Conservation (phyloP, 35 echinoderm and acorn worm genomes). For the Apostichopus californicus region DNA sequence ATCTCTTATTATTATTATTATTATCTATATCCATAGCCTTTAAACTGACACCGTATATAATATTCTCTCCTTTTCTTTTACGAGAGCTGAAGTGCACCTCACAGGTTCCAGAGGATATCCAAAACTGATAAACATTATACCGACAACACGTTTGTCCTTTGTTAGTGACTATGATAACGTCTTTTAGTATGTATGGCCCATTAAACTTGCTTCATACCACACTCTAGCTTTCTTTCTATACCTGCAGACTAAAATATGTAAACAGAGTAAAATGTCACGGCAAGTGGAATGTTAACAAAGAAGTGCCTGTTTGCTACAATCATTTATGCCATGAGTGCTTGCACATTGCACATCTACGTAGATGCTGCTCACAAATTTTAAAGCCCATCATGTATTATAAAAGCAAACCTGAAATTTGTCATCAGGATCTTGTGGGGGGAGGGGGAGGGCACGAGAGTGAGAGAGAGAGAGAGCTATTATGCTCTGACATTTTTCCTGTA, state of each 20-base stretch:
- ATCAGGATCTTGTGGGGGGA: no score
- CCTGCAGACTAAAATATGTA: neutral
- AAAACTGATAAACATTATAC: no score
- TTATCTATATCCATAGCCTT: neutral
- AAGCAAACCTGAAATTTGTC: neutral
- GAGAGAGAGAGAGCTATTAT: neutral
- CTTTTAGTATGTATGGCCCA: neutral
- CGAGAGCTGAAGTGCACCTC: no score
- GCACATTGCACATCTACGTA: neutral
- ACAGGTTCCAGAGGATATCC: no score
- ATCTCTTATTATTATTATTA: neutral
- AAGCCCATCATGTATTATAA: neutral
- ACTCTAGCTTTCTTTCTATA: neutral
- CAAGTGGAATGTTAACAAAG: conserved; percentile 4
- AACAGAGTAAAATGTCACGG: neutral
- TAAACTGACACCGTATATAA: neutral
- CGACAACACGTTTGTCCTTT: no score
- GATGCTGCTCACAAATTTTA: neutral
- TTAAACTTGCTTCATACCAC: neutral
- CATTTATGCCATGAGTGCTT: neutral
- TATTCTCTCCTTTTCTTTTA: no score
- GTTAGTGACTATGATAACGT: no score
- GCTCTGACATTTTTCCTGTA: conserved; percentile 3
- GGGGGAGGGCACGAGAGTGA: neutral
- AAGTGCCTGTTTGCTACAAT: neutral